These are phyloP conservation scores for Cinclus mexicanus DNA, from an alignment of 2,113 vertebrate species.

Conservation along the genomic window DNA sequence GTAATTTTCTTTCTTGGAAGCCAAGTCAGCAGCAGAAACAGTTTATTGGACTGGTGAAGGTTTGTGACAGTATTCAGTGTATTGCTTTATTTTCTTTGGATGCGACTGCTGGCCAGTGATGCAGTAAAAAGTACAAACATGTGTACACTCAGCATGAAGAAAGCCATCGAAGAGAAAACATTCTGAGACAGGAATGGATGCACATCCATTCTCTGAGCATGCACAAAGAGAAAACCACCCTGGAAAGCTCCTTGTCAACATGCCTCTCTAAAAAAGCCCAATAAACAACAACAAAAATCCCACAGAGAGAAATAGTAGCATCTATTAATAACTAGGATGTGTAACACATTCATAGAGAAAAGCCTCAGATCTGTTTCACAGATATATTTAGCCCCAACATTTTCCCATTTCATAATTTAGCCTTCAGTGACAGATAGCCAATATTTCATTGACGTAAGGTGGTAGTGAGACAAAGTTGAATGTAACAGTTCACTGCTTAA, in stretches of 20 bases:
- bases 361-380: background rate
- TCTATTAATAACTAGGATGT: background rate
- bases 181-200: background rate
- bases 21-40: background rate
- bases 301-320: background rate
- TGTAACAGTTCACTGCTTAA: background rate
- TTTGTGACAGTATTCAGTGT: background rate
- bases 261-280: background rate
- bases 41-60: background rate
- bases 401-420: background rate
- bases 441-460: background rate
- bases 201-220: background rate
- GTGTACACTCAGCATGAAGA: background rate
- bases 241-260: background rate
- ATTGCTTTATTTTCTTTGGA: background rate
- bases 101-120: background rate
- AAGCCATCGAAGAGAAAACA: background rate
- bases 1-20: background rate
- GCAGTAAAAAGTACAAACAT: background rate
- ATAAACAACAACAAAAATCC: background rate
- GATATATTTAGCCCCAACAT: background rate
- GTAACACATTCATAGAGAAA: background rate
- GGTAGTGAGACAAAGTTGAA: background rate
- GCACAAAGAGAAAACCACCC: background rate
- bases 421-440: background rate